A percentile compares a stretch with the other conserved stretches of the same genome.
These are phyloP conservation scores for Polyommatus iphigenia DNA, from an alignment of 2,888 invertebrate genomes.

Conservation along the genomic window DNA sequence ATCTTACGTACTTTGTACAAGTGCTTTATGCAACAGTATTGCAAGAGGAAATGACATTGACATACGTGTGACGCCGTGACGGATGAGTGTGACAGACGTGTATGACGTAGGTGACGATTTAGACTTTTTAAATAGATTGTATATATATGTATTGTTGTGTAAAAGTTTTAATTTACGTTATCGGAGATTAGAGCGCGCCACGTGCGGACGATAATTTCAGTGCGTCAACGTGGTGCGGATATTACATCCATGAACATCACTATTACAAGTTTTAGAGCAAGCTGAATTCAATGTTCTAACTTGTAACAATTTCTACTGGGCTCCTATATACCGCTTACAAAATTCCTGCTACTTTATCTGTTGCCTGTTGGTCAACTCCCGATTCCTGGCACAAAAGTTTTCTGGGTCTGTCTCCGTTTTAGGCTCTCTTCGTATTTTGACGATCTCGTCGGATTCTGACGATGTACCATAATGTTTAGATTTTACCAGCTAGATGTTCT, in stretches of 20 bases:
- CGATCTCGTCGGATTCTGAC: background rate
- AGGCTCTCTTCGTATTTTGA: background rate
- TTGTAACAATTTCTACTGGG: background rate
- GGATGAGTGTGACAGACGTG: background rate
- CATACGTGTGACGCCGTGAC: background rate
- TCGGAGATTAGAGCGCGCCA: background rate
- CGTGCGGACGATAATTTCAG: slow-evolving; percentile 12
- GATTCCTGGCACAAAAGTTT: too few species aligned
- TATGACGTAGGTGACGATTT: background rate
- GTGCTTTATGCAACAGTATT: background rate
- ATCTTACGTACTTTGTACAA: background rate
- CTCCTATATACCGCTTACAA: background rate
- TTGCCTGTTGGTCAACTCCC: too few species aligned
- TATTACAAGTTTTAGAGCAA: background rate
- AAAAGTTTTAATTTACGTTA: background rate
- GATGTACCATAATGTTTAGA: background rate
- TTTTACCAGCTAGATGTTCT: background rate
- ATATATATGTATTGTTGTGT: too few species aligned
- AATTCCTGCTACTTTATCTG: background rate
- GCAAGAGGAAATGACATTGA: background rate
- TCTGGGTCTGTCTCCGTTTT: background rate
- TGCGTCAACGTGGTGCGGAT: background rate
- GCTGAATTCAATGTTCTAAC: background rate
- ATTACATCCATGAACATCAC: background rate
- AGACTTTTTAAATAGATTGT: too few species aligned